These are phyloP conservation scores for Gobio occitaniae DNA, from an alignment of 2,797 vertebrate species.

Conservation along the genomic window DNA sequence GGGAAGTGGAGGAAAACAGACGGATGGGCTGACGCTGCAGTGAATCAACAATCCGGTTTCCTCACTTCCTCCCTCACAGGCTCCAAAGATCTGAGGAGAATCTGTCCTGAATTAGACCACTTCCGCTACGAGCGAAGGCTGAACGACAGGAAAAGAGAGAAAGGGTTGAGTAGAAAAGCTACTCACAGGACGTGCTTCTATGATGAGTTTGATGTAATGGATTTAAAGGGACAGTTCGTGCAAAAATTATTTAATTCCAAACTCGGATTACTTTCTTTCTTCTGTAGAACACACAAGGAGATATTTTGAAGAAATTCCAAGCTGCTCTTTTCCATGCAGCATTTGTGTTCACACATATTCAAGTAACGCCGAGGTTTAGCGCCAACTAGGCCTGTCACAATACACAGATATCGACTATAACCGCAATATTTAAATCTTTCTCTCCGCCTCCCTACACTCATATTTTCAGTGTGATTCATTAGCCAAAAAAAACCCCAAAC, in stretches of 20 bases:
- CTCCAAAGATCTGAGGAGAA: conserved; percentile 70
- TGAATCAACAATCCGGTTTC: conserved; percentile 70
- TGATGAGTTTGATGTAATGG: not conserved
- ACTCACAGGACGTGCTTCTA: not conserved
- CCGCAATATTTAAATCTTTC: too few relatives aligned
- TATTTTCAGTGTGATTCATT: not conserved
- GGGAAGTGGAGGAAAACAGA: conserved; percentile 60
- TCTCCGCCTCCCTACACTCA: not conserved
- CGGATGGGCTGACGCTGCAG: conserved; percentile 67
- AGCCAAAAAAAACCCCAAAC: not conserved
- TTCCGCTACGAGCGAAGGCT: conserved; percentile 76
- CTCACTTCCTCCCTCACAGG: conserved; percentile 75
- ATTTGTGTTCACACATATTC: not conserved
- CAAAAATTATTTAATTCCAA: not conserved
- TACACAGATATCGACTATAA: too few relatives aligned
- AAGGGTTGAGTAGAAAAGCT: conserved; percentile 49
- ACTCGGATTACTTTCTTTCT: not conserved
- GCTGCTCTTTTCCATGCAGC: not conserved
- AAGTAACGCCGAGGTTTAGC: not conserved
- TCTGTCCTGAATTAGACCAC: conserved; percentile 81
- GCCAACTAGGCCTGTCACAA: too few relatives aligned
- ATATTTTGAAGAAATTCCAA: not conserved
- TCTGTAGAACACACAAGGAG: not conserved
- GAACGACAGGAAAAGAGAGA: conserved; percentile 61
- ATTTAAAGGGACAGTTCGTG: too few relatives aligned